phyloP scores from a whole-genome alignment of 64 coral and sea anemone genomes.

The Actinia equina region DNA sequence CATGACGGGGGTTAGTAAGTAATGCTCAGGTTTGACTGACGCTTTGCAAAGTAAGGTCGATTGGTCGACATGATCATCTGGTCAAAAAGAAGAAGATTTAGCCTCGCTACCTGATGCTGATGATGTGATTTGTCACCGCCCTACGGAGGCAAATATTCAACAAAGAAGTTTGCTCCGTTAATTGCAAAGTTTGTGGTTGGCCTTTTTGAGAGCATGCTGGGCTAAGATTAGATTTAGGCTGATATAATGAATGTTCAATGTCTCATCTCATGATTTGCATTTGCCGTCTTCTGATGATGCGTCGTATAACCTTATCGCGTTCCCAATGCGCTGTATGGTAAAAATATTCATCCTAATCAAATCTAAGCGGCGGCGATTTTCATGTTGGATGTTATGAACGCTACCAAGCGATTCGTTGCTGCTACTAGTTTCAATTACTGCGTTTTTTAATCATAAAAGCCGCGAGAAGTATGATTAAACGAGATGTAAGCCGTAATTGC shows the following conservation, averaged over 20 bases:
- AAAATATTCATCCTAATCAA: too few relatives aligned
- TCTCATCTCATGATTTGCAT: too few relatives aligned
- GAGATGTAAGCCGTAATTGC: background rate
- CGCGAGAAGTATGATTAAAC: background rate
- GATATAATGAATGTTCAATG: too few relatives aligned
- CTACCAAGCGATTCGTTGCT: background rate
- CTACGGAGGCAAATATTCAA: background rate
- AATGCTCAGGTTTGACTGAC: too few relatives aligned
- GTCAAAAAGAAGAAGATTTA: too few relatives aligned
- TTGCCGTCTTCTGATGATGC: too few relatives aligned
- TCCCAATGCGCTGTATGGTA: too few relatives aligned
- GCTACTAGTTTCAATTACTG: conserved; percentile 6
- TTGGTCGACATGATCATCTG: too few relatives aligned
- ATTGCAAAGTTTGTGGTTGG: background rate
- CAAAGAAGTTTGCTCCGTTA: background rate
- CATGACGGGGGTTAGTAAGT: too few relatives aligned
- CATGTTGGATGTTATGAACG: background rate
- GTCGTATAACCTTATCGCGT: too few relatives aligned
- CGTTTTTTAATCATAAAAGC: background rate
- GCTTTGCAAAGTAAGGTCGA: too few relatives aligned
- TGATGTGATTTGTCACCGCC: background rate
- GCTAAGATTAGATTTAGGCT: background rate
- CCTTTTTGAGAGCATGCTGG: background rate
- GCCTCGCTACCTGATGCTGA: background rate
- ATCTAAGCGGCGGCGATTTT: background rate